Evolutionary conservation across 1,140 invertebrate species (phyloP).

Genomic region (Bombus consobrinus): DNA sequence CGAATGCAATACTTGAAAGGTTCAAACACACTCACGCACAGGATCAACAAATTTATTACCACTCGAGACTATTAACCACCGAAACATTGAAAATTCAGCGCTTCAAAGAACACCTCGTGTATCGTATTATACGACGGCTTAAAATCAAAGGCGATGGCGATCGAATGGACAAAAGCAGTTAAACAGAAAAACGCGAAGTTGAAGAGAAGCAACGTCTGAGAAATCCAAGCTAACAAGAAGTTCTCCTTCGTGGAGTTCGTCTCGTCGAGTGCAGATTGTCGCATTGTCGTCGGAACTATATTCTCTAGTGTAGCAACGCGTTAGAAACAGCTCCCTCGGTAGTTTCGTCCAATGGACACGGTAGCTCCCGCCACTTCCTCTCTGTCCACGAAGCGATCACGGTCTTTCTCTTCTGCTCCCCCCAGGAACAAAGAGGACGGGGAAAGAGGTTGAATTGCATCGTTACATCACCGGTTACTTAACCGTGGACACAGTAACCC

Average conservation of each 20-base stretch:
- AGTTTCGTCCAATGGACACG: constrained; percentile 52
- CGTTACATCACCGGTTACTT: constrained; percentile 67
- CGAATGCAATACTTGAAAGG: too few relatives aligned
- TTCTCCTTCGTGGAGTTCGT: constrained; percentile 56
- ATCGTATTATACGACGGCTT: neutral
- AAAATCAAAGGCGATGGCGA: neutral
- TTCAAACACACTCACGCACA: too few relatives aligned
- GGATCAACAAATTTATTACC: too few relatives aligned
- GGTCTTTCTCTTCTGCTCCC: constrained; percentile 37
- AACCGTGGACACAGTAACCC: constrained; percentile 55
- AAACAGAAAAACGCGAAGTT: too few relatives aligned
- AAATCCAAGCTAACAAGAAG: neutral
- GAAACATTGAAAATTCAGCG: neutral
- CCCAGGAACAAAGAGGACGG: constrained; percentile 31
- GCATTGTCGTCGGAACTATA: constrained; percentile 47
- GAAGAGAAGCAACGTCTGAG: neutral
- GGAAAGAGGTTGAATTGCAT: constrained; percentile 60
- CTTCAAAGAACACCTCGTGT: neutral
- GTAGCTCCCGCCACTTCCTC: neutral
- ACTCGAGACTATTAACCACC: too few relatives aligned
- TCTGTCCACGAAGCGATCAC: neutral
- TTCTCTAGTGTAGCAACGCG: constrained; percentile 24
- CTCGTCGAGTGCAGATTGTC: constrained; percentile 45
- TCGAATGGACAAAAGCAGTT: neutral
- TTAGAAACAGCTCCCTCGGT: constrained; percentile 50